Evolutionary conservation across 2,888 invertebrate genomes (phyloP), one percentile per base, ranked within the genome.

Genomic region (Scaptomyza polygonia): DNA sequence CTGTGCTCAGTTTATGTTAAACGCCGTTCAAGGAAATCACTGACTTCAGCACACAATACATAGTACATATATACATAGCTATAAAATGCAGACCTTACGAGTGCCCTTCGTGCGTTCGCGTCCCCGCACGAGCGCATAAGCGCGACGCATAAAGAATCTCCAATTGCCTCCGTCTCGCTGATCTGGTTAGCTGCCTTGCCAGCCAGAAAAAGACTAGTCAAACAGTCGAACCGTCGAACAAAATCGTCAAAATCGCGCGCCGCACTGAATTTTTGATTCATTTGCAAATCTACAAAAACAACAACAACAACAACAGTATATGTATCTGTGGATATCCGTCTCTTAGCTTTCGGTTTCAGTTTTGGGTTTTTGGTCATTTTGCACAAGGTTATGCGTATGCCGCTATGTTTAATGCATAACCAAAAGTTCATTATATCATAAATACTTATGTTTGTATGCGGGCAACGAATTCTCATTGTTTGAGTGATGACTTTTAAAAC

Each of bases 221-320:
- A 59, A 48, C n/a, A 59, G 73, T 59, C 61, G 30, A 48, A 40
- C 30, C 62, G 67, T 72, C 62, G 59, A 67, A 83, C 75, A 49
- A 42, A 67, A 71, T 55, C 57, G 76, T 53, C 76, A 71, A 53
- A 58, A 40, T 29, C 8, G 77, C 62, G 79, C 82, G 81, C 86
- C 86, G 76, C 63, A 84, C 80, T 86, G 82, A 86, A 83, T 86
- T 86, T 82, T 83, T 83, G 76, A 83, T 83, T 86, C 76, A 83
- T 79, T 78, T 73, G 52, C 57, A 52, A 32, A 40, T 55, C 48
- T 42, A 45, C 59, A 39, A 29, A 63, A 54, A 43, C 42, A n/a
- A n/a, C n/a, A n/a, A n/a, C n/a, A n/a, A n/a, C n/a, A n/a, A n/a
- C n/a, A n/a, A n/a, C n/a, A n/a, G n/a, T n/a, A n/a, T n/a, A n/a